Evolutionary conservation across 2,888 invertebrate genomes (phyloP).

Genomic region (Blomia tropicalis): DNA sequence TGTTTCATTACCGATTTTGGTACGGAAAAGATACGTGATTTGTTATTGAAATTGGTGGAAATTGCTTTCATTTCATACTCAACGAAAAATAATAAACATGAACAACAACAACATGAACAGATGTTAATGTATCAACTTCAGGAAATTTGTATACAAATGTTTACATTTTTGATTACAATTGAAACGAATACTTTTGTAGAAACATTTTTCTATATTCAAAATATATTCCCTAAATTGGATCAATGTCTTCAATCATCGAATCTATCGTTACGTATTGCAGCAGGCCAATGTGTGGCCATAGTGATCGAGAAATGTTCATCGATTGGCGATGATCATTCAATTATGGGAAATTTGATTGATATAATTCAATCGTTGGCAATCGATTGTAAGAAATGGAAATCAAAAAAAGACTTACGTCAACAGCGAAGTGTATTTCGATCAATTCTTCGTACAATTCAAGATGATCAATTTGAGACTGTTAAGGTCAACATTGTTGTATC

Average conservation of each 20-base stretch:
- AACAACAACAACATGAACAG: slow-evolving; percentile 47
- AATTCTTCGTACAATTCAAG: slow-evolving; percentile 71
- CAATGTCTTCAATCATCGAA: slow-evolving; percentile 59
- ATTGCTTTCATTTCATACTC: slow-evolving; percentile 42
- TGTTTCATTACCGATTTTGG: slow-evolving; percentile 68
- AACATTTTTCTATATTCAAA: slow-evolving; percentile 25
- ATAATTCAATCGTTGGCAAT: slow-evolving; percentile 63
- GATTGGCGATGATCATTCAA: slow-evolving; percentile 36
- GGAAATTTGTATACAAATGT: slow-evolving; percentile 65
- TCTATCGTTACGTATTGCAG: slow-evolving; percentile 61
- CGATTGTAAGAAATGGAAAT: slow-evolving; percentile 83
- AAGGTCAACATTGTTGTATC: slow-evolving; percentile 43
- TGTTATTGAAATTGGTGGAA: slow-evolving; percentile 28
- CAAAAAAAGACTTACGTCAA: slow-evolving; percentile 81
- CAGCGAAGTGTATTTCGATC: slow-evolving; percentile 89
- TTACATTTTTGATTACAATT: slow-evolving; percentile 74
- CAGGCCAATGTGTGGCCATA: slow-evolving; percentile 64
- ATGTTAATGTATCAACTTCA: slow-evolving; percentile 52
- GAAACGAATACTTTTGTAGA: slow-evolving; percentile 44
- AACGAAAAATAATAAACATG: slow-evolving; percentile 45
- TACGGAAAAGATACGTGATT: slow-evolving; percentile 30
- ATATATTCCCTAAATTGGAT: slow-evolving; percentile 42
- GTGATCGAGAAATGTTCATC: slow-evolving; percentile 49
- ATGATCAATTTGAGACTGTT: slow-evolving; percentile 48
- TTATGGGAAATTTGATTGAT: slow-evolving; percentile 44